Base-by-base conservation (phyloP, 2,888 invertebrate genomes). In the Nemapogon koenigi region DNA sequence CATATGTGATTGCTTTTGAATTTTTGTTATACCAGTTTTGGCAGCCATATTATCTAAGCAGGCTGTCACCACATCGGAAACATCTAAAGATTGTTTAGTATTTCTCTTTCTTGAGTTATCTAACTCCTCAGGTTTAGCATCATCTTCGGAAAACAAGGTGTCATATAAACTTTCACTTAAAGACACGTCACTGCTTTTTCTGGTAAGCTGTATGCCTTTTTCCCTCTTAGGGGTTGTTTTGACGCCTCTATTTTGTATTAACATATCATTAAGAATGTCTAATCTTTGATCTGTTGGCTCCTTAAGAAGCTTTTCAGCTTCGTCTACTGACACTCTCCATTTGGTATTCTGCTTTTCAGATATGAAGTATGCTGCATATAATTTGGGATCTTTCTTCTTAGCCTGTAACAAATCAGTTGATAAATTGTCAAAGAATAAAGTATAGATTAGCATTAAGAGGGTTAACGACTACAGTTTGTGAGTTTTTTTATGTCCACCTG, bases 251-350 rank as follows among this genome's bases (percentile, higher is more conserved):
- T 51, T 43, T 37, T 61, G 64, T 41, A 51, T 49, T 4, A 75
- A 49, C 59, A 75, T 62, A 6, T 68, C 65, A 39, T 65, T 56
- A 41, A 84, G 80, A 39, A 75, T 67, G 29, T 82, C 73, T 29
- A 84, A 69, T 43, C 88, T 78, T n/a, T 84, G 64, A 28, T 81
- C 61, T 40, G 81, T 70, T 10, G 82, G 75, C 53, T 83, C 76
- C 8, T 69, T 55, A 3, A 83, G 61, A 4, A 92, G 71, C 36
- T 70, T 71, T 50, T 88, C 87, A 0, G 91, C 91, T 68, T 92
- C 91, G n/a, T 81, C 75, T 0, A 92, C 84, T 1, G 92, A 91
- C 31, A 79, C 67, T 22, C 82, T 75, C 92, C 94, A 94, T 38
- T 83, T 81, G 2, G 67, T 51, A 47, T 75, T 68, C 44, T 82